Base-by-base conservation (phyloP, 2,113 vertebrate species). In the Rhinogobius similis region DNA sequence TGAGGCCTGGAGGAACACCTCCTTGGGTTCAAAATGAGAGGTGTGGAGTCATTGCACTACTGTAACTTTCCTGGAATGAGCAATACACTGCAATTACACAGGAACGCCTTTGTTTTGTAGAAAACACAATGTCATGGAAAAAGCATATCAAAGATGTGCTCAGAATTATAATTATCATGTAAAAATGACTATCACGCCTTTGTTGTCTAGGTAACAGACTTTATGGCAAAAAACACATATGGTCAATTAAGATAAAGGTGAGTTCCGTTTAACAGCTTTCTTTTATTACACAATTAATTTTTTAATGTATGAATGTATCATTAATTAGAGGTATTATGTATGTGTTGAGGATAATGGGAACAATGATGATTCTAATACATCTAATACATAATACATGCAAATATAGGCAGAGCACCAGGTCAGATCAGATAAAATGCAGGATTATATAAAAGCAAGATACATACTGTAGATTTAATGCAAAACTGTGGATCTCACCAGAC, bases 91-190 rank as follows among this genome's bases (percentile, higher is more conserved):
- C 58, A 61, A 61, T 61, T 21, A 55, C 11, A 41, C 12, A 29
- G 61, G 62, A 62, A 76, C 69, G 27, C 62, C 76, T 77, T 50
- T 64, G 36, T 70, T 29, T 36, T 21, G 32, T 27, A 9, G 12
- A 46, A 43, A 24, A 36, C 44, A 41, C 9, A 12, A 29, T 44
- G 29, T 62, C 44, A 70, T 29, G 27, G 63, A 73, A 65, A 50
- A 20, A 26, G 61, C 63, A 21, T n/a, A 16, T 62, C 11, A 55
- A 55, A 50, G 10, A 13, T 0, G 18, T 61, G 58, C 9, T 36
- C 27, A 29, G 46, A 0, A 50, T 62, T 65, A 32, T 67, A 69
- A 78, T 71, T 62, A 44, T 24, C 2, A 21, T n/a, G 56, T 52
- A 21, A 20, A 62, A 44, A 12, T 13, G 32, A 8, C 12, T 5